phyloP scores from a whole-genome alignment of 2,113 vertebrate species.

The Promerops cafer region DNA sequence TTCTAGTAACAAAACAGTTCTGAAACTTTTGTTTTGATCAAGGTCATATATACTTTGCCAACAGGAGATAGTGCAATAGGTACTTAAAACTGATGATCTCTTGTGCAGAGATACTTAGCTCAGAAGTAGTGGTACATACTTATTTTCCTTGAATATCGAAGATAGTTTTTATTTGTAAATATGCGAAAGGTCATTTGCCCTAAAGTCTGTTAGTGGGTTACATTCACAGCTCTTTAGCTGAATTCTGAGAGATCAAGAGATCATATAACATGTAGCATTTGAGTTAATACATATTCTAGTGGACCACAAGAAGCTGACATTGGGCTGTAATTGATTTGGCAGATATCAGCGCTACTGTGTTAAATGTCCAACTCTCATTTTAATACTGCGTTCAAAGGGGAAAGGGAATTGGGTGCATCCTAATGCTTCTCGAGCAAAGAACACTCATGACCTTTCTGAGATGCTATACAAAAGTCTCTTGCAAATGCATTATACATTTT shows the following conservation, averaged over 20 bases:
- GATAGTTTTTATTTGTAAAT: not conserved
- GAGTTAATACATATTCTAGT: not conserved
- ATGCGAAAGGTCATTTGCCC: not conserved
- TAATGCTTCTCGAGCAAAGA: not conserved
- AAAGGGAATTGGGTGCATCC: not conserved
- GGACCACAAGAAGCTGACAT: not conserved
- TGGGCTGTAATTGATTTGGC: not conserved
- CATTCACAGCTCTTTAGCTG: not conserved
- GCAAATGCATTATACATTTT: not conserved
- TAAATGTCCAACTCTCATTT: not conserved
- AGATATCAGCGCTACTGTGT: not conserved
- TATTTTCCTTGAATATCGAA: not conserved
- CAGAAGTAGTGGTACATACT: not conserved
- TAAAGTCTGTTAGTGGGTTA: not conserved
- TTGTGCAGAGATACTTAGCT: not conserved
- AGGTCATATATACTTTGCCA: not conserved
- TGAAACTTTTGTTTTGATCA: not conserved
- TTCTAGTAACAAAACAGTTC: not conserved
- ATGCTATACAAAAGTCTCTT: not conserved
- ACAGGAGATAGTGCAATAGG: not conserved
- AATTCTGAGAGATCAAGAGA: not conserved
- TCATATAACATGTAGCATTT: not conserved
- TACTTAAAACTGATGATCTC: not conserved
- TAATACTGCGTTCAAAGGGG: not conserved
- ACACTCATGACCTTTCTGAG: not conserved